These are phyloP conservation scores for Alviniconcha strummeri DNA, from an alignment of 2,888 invertebrate species.

Conservation along the genomic window DNA sequence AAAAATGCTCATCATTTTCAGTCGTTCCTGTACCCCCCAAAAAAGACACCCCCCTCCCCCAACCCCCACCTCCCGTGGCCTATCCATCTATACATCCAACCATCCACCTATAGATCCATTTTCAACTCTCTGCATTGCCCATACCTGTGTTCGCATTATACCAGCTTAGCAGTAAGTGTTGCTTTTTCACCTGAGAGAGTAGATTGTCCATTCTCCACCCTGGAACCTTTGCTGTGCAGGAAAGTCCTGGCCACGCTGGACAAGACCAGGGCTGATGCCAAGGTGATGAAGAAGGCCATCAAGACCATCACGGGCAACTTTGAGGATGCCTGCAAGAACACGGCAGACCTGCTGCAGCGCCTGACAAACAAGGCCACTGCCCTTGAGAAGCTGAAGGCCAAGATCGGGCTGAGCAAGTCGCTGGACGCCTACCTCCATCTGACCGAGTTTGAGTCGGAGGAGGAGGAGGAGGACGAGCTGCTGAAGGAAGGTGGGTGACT, in stretches of 20 bases:
- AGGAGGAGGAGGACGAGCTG: constrained; percentile 69
- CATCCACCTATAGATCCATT: background rate
- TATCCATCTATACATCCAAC: background rate
- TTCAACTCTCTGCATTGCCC: too few species aligned
- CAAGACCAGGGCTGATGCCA: constrained; percentile 69
- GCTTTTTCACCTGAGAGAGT: too few species aligned
- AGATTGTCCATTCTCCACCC: too few species aligned
- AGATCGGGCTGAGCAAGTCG: constrained; percentile 66
- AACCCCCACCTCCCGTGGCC: too few species aligned
- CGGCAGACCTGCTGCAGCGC: constrained; percentile 62
- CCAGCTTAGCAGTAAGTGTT: too few species aligned
- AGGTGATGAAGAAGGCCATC: constrained; percentile 70
- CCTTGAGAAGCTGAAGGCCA: constrained; percentile 68
- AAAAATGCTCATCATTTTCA: too few species aligned
- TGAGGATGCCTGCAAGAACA: constrained; percentile 64
- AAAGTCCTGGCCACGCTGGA: constrained; percentile 72
- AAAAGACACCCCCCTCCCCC: too few species aligned
- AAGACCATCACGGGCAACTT: constrained; percentile 65
- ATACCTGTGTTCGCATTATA: too few species aligned
- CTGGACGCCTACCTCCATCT: constrained; percentile 72
- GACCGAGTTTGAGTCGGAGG: constrained; percentile 68
- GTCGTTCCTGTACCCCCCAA: too few species aligned
- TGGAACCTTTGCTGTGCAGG: constrained; percentile 43
- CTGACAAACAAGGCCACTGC: constrained; percentile 69
- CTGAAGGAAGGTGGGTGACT: constrained; percentile 62